Conservation (phyloP, 2,797 vertebrate species). For the Cetoscarus ocellatus region DNA sequence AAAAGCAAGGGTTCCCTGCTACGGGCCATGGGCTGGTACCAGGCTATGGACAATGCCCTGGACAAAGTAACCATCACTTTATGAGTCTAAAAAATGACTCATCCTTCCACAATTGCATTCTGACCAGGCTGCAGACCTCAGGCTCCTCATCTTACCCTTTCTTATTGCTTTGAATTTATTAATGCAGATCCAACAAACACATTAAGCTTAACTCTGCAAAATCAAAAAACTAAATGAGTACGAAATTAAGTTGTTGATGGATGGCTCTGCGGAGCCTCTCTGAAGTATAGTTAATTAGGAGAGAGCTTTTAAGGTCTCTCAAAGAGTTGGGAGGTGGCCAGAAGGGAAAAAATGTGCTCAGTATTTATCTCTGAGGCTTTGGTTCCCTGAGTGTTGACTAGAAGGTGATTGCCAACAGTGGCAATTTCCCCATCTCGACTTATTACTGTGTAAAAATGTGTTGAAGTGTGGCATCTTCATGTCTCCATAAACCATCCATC, state of each 20-base stretch:
- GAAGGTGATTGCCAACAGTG: too few relatives aligned
- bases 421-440: too few relatives aligned
- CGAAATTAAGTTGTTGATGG: not conserved
- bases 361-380: not conserved
- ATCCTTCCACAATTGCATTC: not conserved
- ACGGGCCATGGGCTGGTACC: too few relatives aligned
- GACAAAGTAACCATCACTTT: too few relatives aligned
- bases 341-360: not conserved
- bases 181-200: not conserved
- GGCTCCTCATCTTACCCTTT: not conserved
- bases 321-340: not conserved
- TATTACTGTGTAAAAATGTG: too few relatives aligned
- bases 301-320: not conserved
- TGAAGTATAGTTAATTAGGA: not conserved
- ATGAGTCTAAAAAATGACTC: too few relatives aligned
- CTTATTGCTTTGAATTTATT: conserved; percentile 1
- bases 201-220: not conserved
- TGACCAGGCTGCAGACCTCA: conserved; percentile 11
- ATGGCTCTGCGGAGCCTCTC: not conserved
- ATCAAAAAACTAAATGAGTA: not conserved
- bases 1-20: too few relatives aligned
- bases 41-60: too few relatives aligned
- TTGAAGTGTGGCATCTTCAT: too few relatives aligned
- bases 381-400: not conserved
- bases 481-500: too few relatives aligned